Conservation (phyloP, 2,888 invertebrate species). For the Drosophila aldrichi region DNA sequence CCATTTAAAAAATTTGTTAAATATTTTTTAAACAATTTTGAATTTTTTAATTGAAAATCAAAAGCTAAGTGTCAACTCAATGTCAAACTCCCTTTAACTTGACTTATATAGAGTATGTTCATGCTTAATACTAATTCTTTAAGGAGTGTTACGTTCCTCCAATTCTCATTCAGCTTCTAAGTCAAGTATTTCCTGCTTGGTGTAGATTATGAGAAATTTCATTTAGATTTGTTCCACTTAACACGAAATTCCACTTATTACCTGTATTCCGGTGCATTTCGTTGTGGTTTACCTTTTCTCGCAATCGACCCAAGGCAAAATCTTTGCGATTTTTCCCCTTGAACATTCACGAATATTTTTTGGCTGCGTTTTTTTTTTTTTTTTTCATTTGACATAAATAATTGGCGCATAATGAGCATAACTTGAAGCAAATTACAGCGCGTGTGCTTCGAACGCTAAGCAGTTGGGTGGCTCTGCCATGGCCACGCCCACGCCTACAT, state of each 20-base stretch:
- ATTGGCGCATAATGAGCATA: constrained; percentile 80
- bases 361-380: constrained; percentile 12
- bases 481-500: constrained; percentile 5
- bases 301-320: constrained; percentile 24
- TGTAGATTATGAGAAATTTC: background rate
- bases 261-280: constrained; percentile 1
- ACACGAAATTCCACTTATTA: background rate
- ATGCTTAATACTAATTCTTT: background rate
- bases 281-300: constrained; percentile 10
- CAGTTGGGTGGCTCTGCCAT: constrained; percentile 28
- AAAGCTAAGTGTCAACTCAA: background rate
- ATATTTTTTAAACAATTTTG: background rate
- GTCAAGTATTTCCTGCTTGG: constrained; percentile 1
- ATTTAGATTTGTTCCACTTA: constrained; percentile 3
- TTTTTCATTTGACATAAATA: constrained; percentile 66
- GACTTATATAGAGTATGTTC: background rate
- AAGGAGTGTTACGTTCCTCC: too few species aligned
- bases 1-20: too few species aligned
- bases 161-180: background rate
- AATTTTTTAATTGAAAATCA: background rate
- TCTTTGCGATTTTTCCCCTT: constrained; percentile 5
- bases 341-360: background rate
- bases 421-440: constrained; percentile 73
- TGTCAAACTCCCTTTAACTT: background rate
- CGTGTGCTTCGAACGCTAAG: constrained; percentile 61